Evolutionary conservation across 2,888 invertebrate species (phyloP).

Genomic region (Nomada fucata): DNA sequence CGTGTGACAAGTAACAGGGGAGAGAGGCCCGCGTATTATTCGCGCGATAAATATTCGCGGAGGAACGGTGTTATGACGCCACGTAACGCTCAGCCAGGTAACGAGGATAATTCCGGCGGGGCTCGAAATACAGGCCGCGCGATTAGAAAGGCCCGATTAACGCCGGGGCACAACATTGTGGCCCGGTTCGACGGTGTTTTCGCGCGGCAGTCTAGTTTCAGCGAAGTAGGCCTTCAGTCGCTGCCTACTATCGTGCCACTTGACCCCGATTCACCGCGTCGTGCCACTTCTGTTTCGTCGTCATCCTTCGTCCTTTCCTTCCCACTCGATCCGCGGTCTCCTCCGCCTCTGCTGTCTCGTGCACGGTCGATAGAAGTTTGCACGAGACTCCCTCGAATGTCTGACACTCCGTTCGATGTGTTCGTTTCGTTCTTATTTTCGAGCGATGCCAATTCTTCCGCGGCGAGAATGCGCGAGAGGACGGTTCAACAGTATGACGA

Average conservation of each 20-base stretch:
- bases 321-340: not conserved
- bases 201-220: constrained; percentile 72
- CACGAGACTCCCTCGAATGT: no score
- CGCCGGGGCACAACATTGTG: constrained; percentile 49
- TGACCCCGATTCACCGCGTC: constrained; percentile 75
- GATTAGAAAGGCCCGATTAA: constrained; percentile 73
- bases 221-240: constrained; percentile 76
- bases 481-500: no score
- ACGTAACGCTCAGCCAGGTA: constrained; percentile 65
- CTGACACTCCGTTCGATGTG: no score
- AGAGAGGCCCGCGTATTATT: not conserved
- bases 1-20: not conserved
- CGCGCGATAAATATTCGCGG: not conserved
- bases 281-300: constrained; percentile 72
- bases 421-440: no score
- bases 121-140: constrained; percentile 72
- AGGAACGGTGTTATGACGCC: constrained; percentile 29
- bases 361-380: no score
- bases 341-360: no score
- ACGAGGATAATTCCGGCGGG: constrained; percentile 64
- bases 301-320: constrained; percentile 50
- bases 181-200: constrained; percentile 57
- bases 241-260: constrained; percentile 74
- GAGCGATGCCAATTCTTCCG: no score
- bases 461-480: no score